Conservation (phyloP, 2,888 invertebrate genomes). For the Lepidochrysops patricia region DNA sequence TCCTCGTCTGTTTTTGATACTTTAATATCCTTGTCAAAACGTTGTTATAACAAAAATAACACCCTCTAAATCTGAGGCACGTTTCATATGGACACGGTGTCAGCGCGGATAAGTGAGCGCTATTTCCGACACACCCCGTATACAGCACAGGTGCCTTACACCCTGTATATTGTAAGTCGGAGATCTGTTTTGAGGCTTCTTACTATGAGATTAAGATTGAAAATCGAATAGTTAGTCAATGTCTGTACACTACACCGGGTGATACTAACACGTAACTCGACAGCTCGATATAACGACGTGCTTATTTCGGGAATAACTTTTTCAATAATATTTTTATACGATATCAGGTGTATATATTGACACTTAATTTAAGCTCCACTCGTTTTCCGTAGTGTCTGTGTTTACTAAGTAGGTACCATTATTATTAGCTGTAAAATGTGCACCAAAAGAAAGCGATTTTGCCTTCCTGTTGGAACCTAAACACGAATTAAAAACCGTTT, state of each 20-base stretch:
- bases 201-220: neutral
- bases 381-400: neutral
- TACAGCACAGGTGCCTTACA: neutral
- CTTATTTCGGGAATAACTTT: neutral
- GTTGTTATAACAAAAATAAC: neutral
- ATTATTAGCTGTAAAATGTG: too few relatives aligned
- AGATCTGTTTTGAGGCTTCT: neutral
- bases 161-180: neutral
- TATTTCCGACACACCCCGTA: neutral
- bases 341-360: neutral
- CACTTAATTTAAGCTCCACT: neutral
- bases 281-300: slow-evolving; percentile 2
- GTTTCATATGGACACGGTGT: neutral
- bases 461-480: too few relatives aligned
- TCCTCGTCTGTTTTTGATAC: too few relatives aligned
- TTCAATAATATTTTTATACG: neutral
- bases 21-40: neutral
- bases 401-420: too few relatives aligned
- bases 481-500: too few relatives aligned
- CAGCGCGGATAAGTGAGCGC: neutral
- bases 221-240: neutral
- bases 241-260: neutral
- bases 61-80: neutral
- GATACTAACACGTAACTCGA: neutral
- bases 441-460: too few relatives aligned